phyloP scores from a whole-genome alignment of 92 coral and sea anemone species.

The Phenganax subtilis region DNA sequence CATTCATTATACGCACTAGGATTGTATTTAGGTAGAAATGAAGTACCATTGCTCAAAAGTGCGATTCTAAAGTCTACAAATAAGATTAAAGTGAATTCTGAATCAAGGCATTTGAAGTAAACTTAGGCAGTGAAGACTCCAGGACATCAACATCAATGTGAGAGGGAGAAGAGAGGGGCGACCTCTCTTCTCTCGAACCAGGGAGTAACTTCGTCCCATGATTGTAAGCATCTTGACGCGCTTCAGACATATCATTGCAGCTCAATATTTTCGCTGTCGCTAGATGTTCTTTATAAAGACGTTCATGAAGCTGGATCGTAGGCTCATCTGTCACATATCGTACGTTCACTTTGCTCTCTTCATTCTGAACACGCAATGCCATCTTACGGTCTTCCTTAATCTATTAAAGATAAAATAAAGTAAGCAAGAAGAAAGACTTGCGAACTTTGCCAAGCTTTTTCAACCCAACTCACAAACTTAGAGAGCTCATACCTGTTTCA shows the following conservation, averaged over 20 bases:
- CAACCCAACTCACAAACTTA: background rate
- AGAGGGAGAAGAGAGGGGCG: background rate
- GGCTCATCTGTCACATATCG: conserved; percentile 41
- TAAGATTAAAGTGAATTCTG: background rate
- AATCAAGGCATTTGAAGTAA: background rate
- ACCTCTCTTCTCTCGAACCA: conserved; percentile 31
- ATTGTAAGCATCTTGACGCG: conserved; percentile 72
- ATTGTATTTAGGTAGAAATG: background rate
- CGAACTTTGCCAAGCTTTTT: background rate
- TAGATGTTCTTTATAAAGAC: conserved; percentile 65
- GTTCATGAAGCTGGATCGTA: conserved; percentile 42
- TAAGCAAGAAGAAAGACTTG: background rate
- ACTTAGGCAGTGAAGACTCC: conserved; percentile 1
- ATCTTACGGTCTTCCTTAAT: conserved; percentile 65
- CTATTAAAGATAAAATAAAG: conserved; percentile 36
- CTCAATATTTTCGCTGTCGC: conserved; percentile 61
- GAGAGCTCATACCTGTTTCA: conserved; percentile 41
- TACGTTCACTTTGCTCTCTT: conserved; percentile 48
- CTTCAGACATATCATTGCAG: conserved; percentile 61
- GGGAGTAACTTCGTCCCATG: conserved; percentile 63
- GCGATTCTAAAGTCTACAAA: background rate
- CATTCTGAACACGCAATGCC: conserved; percentile 58
- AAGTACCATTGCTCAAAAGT: background rate
- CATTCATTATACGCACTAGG: background rate
- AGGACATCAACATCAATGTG: background rate